Conservation (phyloP, 2,888 invertebrate genomes). For the Hoplodrina ambigua region DNA sequence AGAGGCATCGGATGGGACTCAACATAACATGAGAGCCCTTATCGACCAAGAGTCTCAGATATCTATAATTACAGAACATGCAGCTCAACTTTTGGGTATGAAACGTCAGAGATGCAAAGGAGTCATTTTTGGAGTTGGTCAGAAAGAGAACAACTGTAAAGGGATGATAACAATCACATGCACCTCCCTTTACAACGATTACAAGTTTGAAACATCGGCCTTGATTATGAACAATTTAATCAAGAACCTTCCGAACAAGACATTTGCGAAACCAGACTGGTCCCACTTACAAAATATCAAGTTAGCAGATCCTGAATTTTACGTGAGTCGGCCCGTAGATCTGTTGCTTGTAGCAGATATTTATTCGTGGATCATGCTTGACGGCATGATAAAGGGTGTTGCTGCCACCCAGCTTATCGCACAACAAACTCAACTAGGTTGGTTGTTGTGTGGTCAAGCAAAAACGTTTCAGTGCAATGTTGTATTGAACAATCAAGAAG, state of each 20-base stretch:
- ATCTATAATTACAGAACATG: constrained; percentile 16
- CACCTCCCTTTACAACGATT: background rate
- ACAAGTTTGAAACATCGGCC: background rate
- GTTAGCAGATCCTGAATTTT: constrained; percentile 7
- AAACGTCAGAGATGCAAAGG: constrained; percentile 12
- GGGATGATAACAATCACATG: constrained; percentile 3
- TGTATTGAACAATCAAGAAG: constrained; percentile 2
- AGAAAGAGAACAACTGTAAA: constrained; percentile 10
- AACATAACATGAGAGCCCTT: constrained; percentile 8
- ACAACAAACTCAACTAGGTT: constrained; percentile 7
- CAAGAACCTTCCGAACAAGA: constrained; percentile 5
- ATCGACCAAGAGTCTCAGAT: constrained; percentile 21
- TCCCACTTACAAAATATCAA: constrained; percentile 7
- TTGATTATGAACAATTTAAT: constrained; percentile 15
- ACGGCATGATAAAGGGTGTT: constrained; percentile 6
- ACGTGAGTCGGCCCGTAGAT: background rate
- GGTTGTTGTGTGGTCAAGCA: constrained; percentile 7
- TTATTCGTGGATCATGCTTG: constrained; percentile 3
- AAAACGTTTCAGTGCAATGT: constrained; percentile 12
- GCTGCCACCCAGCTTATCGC: background rate
- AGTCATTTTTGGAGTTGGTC: constrained; percentile 6
- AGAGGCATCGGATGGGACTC: constrained; percentile 6
- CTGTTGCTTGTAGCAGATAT: background rate
- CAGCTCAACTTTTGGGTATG: constrained; percentile 7
- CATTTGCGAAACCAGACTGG: constrained; percentile 13